Evolutionary conservation across 2,113 vertebrate species (phyloP).

Genomic region (Cynopterus brachyotis): DNA sequence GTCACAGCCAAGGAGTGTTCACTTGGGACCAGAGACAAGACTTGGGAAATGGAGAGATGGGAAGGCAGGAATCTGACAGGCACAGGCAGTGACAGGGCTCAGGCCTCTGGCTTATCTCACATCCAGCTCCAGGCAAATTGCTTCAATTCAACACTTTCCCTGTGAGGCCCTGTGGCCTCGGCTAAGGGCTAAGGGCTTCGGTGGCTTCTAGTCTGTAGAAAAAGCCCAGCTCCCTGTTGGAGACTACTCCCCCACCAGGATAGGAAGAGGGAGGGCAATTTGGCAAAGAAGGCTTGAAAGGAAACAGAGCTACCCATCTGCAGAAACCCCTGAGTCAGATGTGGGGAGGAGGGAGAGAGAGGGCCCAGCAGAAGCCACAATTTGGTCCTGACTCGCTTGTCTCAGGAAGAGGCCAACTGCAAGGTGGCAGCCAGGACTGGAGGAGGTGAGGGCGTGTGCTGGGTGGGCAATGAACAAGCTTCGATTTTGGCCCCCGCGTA

Average conservation of each 20-base stretch:
- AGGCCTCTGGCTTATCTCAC: slow-evolving; percentile 29
- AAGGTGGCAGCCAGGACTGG: not conserved
- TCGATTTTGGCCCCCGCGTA: not conserved
- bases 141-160: slow-evolving; percentile 25
- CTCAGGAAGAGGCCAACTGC: not conserved
- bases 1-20: not conserved
- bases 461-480: not conserved
- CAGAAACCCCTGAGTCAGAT: slow-evolving; percentile 45
- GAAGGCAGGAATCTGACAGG: slow-evolving; percentile 12
- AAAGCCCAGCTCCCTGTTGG: not conserved
- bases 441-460: not conserved
- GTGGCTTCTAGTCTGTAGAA: slow-evolving; percentile 30
- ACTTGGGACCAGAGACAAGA: not conserved
- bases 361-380: not conserved
- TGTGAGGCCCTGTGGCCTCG: not conserved
- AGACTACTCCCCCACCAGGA: not conserved
- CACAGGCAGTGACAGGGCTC: not conserved
- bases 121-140: slow-evolving; percentile 28
- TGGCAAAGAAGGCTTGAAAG: slow-evolving; percentile 42
- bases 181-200: not conserved
- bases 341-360: not conserved
- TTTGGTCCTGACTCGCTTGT: not conserved
- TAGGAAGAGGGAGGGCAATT: not conserved
- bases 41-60: not conserved
- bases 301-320: slow-evolving; percentile 42